Conservation (phyloP, 2,888 invertebrate species). For the Polymixis flavicincta region DNA sequence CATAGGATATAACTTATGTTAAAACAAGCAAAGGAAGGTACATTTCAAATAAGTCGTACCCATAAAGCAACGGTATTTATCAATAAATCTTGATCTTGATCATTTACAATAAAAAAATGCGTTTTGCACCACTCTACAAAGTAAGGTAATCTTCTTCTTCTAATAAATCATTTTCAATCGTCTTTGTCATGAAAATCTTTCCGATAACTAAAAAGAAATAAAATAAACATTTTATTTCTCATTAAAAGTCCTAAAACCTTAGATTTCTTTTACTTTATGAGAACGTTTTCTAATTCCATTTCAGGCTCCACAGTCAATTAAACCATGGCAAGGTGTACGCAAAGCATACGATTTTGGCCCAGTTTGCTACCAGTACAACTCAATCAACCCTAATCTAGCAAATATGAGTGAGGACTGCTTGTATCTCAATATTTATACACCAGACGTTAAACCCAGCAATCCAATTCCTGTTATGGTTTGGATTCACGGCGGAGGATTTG, state of each 20-base stretch:
- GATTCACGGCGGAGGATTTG: slow-evolving; percentile 82
- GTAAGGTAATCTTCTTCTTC: neutral
- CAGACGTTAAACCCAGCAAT: slow-evolving; percentile 70
- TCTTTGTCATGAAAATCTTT: neutral
- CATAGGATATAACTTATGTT: neutral
- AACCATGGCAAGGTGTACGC: slow-evolving; percentile 81
- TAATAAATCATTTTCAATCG: neutral
- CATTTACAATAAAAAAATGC: neutral
- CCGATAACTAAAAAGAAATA: neutral
- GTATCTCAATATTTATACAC: slow-evolving; percentile 84
- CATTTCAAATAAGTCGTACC: neutral
- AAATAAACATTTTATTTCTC: neutral
- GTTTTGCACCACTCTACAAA: neutral
- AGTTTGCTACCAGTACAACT: slow-evolving; percentile 70
- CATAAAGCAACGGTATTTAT: neutral
- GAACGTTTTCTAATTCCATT: neutral
- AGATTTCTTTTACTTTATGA: neutral
- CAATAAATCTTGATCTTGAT: neutral
- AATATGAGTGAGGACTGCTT: slow-evolving; percentile 82
- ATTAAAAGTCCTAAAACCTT: neutral
- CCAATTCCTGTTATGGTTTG: slow-evolving; percentile 82
- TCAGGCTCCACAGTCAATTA: slow-evolving; percentile 79
- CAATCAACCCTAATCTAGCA: slow-evolving; percentile 21
- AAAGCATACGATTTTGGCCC: slow-evolving; percentile 79
- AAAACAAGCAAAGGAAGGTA: neutral